Evolutionary conservation across 2,797 vertebrate genomes (phyloP).

Genomic region (Parauchenoglanis punctatus): DNA sequence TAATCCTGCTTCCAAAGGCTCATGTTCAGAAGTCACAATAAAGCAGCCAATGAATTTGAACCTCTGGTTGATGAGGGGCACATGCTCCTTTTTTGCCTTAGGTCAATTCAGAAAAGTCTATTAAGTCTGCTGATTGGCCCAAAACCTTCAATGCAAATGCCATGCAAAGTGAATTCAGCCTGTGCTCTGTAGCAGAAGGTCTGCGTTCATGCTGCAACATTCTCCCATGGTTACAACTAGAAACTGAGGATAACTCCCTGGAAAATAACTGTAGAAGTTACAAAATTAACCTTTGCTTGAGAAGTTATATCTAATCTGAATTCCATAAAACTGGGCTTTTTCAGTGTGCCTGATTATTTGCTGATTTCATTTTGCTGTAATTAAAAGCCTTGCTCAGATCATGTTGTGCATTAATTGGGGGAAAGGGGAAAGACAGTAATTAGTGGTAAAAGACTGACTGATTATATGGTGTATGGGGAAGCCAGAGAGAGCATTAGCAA

Average conservation of each 20-base stretch:
- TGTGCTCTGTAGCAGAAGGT: constrained; percentile 66
- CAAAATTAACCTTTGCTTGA: constrained; percentile 69
- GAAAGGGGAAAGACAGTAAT: constrained; percentile 64
- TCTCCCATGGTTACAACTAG: constrained; percentile 55
- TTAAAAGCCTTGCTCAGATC: constrained; percentile 63
- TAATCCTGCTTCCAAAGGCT: constrained; percentile 79
- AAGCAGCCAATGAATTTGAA: constrained; percentile 75
- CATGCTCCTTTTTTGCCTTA: constrained; percentile 59
- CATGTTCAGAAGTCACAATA: constrained; percentile 73
- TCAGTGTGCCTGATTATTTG: constrained; percentile 58
- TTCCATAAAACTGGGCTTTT: constrained; percentile 68
- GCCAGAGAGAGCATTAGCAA: not conserved
- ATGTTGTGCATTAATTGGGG: constrained; percentile 65
- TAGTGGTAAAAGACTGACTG: constrained; percentile 67
- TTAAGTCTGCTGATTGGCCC: constrained; percentile 68
- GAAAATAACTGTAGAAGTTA: constrained; percentile 59
- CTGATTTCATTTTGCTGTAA: constrained; percentile 68
- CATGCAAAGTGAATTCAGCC: constrained; percentile 26
- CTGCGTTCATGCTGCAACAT: constrained; percentile 65
- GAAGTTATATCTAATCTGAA: constrained; percentile 62
- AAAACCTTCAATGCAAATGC: constrained; percentile 64
- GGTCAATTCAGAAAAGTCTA: constrained; percentile 76
- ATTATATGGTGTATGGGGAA: constrained; percentile 69
- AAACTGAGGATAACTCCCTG: constrained; percentile 71
- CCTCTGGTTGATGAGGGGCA: constrained; percentile 65